phyloP scores from a whole-genome alignment of 2,113 vertebrate species.

The Camelus dromedarius region DNA sequence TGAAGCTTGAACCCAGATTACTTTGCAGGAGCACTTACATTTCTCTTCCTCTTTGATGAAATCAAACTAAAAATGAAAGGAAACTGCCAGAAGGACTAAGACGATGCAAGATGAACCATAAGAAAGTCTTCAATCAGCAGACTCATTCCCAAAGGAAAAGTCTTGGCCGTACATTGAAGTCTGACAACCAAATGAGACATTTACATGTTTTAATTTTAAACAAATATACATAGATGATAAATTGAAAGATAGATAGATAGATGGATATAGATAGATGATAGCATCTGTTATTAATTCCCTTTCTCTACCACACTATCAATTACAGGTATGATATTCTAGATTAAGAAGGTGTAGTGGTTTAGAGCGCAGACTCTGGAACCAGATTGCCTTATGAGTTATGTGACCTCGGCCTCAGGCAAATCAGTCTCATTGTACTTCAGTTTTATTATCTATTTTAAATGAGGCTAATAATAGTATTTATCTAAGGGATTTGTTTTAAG shows the following conservation, averaged over 20 bases:
- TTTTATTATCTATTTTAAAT: not conserved
- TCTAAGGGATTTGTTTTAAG: not conserved
- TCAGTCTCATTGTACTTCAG: not conserved
- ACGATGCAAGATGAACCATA: not conserved
- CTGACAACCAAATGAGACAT: not conserved
- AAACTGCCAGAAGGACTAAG: not conserved
- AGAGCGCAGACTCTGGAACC: not conserved
- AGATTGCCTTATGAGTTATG: not conserved
- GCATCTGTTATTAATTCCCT: not conserved
- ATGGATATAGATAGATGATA: not conserved
- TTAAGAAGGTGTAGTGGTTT: not conserved
- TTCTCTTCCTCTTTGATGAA: constrained; percentile 3
- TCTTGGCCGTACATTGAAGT: not conserved
- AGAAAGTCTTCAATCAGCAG: not conserved
- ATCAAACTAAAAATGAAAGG: not conserved
- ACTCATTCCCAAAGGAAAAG: not conserved
- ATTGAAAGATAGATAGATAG: not conserved
- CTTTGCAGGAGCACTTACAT: not conserved
- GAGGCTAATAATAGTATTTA: not conserved
- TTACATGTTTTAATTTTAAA: not conserved
- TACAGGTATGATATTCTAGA: not conserved
- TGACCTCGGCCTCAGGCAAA: not conserved
- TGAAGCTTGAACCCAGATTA: not conserved
- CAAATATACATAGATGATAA: not conserved
- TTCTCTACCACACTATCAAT: not conserved